Base-by-base conservation (phyloP, 1,140 invertebrate genomes). In the Cotesia chilonis region DNA sequence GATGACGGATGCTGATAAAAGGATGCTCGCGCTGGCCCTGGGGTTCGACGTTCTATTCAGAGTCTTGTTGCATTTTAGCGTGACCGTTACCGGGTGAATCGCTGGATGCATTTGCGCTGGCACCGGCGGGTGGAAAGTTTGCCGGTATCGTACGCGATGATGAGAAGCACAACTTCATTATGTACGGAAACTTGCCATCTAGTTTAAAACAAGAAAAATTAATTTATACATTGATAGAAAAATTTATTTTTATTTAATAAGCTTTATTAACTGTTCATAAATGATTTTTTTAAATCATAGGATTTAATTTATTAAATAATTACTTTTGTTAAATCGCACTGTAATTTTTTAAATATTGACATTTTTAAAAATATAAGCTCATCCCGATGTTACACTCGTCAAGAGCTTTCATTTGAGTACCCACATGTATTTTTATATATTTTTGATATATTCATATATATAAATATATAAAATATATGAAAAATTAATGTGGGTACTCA, bases 101-200 rank as follows among this genome's bases (percentile, higher is more conserved):
- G 77, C 81, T 83, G 55, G 83, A 80, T 63, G 79, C 78, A 57
- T 71, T 70, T 5, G 67, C 73, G 35, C 72, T 70, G 4, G 78
- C 76, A 69, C 80, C 82, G 78, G 80, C 83, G 1, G 85, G 80
- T 20, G 85, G 84, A 82, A 87, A 86, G 75, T 80, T 87, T 61
- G 83, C 81, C n/a, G 87, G 90, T 77, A 94, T 94, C 82, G 92
- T 92, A 81, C 94, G 92, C 66, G 94, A 93, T 72, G 94, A 95
- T 20, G 95, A 97, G 89, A 97, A 97, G 85, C 95, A 97, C 71
- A 98, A 89, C 88, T 98, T 98, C 93, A 98, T 95, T 78, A 97
- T 95, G 89, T 97, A 99, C 72, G 97, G 97, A 87, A 96, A 97
- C 88, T 98, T 98, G 71, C 95, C 95, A 85, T 93, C 96, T 97